These are phyloP conservation scores for Siniperca obscura DNA, from an alignment of 2,797 vertebrate species.

Conservation along the genomic window DNA sequence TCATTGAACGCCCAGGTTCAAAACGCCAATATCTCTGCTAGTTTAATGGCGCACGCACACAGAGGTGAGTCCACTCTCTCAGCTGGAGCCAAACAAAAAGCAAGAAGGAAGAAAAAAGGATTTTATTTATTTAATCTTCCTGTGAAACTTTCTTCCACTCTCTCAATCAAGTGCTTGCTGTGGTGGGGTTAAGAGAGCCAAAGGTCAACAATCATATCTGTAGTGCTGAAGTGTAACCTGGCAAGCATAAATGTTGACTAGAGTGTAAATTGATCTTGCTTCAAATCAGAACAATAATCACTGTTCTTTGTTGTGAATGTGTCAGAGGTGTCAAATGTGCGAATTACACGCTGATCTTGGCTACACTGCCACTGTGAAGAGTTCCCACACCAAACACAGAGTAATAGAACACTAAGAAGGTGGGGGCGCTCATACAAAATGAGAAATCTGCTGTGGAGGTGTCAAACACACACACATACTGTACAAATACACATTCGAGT, in stretches of 20 bases:
- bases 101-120: background rate
- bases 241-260: slow-evolving; percentile 21
- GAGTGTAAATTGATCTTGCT: slow-evolving; percentile 30
- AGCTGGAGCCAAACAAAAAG: slow-evolving; percentile 46
- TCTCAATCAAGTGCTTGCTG: slow-evolving; percentile 30
- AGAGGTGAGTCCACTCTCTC: slow-evolving; percentile 56
- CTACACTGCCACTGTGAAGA: slow-evolving; percentile 24
- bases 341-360: slow-evolving; percentile 37
- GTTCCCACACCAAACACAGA: slow-evolving; percentile 53
- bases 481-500: slow-evolving; percentile 24
- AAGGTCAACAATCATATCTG: slow-evolving; percentile 49
- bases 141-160: slow-evolving; percentile 32
- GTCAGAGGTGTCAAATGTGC: slow-evolving; percentile 66
- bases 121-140: slow-evolving; percentile 25
- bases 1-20: slow-evolving; percentile 55
- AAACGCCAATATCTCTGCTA: slow-evolving; percentile 64
- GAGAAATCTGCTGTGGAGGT: slow-evolving; percentile 66
- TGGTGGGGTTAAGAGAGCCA: slow-evolving; percentile 11
- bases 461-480: slow-evolving; percentile 37
- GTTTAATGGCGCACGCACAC: slow-evolving; percentile 52
- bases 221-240: background rate
- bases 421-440: slow-evolving; percentile 60
- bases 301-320: slow-evolving; percentile 66
- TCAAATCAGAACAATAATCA: slow-evolving; percentile 36
- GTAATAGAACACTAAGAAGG: slow-evolving; percentile 51